phyloP scores from a whole-genome alignment of 2,888 invertebrate species.

The Rhynchonema sp. region DNA sequence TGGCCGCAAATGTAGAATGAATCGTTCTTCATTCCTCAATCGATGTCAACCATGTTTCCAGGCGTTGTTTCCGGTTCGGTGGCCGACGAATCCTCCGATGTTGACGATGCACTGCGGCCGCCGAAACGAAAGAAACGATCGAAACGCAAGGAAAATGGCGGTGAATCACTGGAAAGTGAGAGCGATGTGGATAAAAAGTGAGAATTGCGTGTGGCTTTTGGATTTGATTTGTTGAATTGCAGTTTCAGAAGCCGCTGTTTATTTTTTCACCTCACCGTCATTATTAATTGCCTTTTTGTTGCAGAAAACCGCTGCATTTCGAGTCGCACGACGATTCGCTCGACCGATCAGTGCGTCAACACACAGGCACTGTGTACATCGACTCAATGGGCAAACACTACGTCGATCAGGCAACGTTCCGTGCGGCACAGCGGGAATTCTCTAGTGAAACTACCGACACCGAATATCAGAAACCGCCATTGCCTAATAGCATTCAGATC shows the following conservation, averaged over 20 bases:
- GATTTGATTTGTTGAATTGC: no score
- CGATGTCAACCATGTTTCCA: no score
- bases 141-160: background rate
- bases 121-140: background rate
- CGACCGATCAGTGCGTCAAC: background rate
- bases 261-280: no score
- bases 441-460: background rate
- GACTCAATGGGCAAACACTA: slow-evolving; percentile 1
- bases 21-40: no score
- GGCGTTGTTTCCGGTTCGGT: background rate
- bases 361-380: background rate
- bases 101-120: background rate
- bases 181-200: background rate
- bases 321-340: background rate
- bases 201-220: background rate
- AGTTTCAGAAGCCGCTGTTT: no score
- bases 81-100: background rate
- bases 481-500: background rate
- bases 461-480: background rate
- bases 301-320: background rate
- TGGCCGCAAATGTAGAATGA: no score
- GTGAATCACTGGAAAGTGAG: background rate
- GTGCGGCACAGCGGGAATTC: background rate
- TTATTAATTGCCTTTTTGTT: no score
- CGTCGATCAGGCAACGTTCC: background rate